These are phyloP conservation scores for Ypsolopha sequella DNA, from an alignment of 2,888 invertebrate species.

Conservation along the genomic window DNA sequence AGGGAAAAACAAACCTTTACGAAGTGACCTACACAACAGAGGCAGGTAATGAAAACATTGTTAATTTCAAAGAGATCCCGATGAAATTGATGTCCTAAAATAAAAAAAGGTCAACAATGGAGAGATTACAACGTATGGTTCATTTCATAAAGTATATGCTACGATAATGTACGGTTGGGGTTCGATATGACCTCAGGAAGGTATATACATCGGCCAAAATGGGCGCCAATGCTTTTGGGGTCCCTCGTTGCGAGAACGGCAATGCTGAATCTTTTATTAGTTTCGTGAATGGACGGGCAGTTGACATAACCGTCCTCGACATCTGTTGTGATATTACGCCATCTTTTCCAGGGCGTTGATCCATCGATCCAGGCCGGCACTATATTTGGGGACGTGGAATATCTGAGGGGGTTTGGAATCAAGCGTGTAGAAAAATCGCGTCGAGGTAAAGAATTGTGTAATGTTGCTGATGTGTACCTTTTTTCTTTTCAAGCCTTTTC, in stretches of 20 bases:
- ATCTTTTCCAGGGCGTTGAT: slow-evolving; percentile 36
- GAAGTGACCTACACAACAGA: too few relatives aligned
- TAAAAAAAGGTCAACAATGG: slow-evolving; percentile 9
- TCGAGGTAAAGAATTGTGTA: not conserved
- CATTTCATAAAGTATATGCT: slow-evolving; percentile 39
- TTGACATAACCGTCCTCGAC: slow-evolving; percentile 64
- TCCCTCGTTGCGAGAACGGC: slow-evolving; percentile 43
- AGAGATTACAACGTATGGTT: slow-evolving; percentile 29
- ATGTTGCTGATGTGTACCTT: not conserved
- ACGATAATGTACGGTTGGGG: slow-evolving; percentile 40
- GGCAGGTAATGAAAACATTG: not conserved
- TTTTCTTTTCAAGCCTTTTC: not conserved
- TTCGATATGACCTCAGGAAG: slow-evolving; percentile 37
- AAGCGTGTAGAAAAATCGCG: not conserved
- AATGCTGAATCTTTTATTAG: slow-evolving; percentile 69
- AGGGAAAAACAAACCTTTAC: too few relatives aligned
- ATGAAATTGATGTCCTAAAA: not conserved
- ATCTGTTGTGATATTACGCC: slow-evolving; percentile 67
- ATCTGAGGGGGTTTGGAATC: slow-evolving; percentile 20
- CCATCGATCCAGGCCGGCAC: slow-evolving; percentile 42
- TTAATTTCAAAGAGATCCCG: not conserved
- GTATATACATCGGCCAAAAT: slow-evolving; percentile 13
- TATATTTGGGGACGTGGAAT: slow-evolving; percentile 53
- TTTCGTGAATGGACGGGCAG: slow-evolving; percentile 63
- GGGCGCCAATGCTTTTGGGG: slow-evolving; percentile 41